Evolutionary conservation across 2,888 invertebrate genomes (phyloP), one percentile per base, ranked within the genome.

Genomic region (Pachliopta kotzebuea): DNA sequence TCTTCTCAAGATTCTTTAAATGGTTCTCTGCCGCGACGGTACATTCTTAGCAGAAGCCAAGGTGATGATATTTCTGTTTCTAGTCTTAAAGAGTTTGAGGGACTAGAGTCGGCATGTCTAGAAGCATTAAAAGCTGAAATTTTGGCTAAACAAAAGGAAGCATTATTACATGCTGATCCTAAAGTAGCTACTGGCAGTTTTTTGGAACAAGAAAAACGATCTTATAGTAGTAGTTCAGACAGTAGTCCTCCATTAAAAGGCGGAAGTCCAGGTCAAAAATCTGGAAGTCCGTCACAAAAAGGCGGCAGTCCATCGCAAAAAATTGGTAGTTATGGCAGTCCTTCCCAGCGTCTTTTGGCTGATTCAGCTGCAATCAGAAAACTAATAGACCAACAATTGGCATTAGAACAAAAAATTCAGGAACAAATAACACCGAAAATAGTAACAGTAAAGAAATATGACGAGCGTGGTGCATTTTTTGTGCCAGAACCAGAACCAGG

Each of bases 21-120:
- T 76, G 96, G 96, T 9, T 96, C 96, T 73, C 93, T 96, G 66
- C 95, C 96, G n/a, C 92, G 94, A 62, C 92, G 95, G 61, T 95
- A 96, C 72, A 84, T 94, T 65, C 86, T 95, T 11, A 94, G 95
- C 71, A 95, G 94, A 75, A 95, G 95, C 76, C 95, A 95, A 82
- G 96, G 96, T 0, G 98, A 98, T 81, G 97, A 98, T 78, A 92
- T 97, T 55, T 97, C 97, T 2, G 88, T 96, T 31, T 96, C 96
- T 9, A 98, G 98, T 53, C 88, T 98, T 24, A 96, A 97, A 81
- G 98, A 98, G 81, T 98, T 98, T 81, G 98, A 98, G 90, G 96
- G 96, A 0, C 84, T 98, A 2, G 98, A 98, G 87, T 95, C 94
- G 68, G 98, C 98, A 24, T 96, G 97, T 75, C 93, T 96, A 56